Percentiles rank a stretch among this genome's conserved stretches.
Conservation (phyloP, 2,797 vertebrate genomes). For the Coregonus suidteri region DNA sequence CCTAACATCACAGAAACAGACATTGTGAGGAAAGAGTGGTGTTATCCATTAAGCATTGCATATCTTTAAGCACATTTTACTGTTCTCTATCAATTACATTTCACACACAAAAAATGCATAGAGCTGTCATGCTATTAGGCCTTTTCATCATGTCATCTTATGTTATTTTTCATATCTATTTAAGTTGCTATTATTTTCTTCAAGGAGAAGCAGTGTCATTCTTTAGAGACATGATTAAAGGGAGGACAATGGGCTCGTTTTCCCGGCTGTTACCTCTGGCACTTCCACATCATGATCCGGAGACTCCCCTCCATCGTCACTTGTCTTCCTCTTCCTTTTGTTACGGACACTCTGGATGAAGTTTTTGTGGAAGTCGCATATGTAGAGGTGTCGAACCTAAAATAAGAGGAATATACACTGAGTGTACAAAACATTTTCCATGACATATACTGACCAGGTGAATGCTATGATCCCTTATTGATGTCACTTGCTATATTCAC, state of each 20-base stretch:
- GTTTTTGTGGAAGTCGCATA: slow-evolving; percentile 99
- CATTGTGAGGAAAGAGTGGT: background rate
- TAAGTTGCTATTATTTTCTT: background rate
- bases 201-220: background rate
- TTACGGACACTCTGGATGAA: slow-evolving; percentile 98
- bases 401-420: background rate
- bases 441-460: no score
- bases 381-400: slow-evolving; percentile 95
- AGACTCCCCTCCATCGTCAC: slow-evolving; percentile 97
- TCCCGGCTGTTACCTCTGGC: slow-evolving; percentile 82
- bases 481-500: no score
- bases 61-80: background rate
- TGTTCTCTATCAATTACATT: no score
- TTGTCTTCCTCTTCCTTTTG: slow-evolving; percentile 98
- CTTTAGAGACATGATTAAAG: background rate
- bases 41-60: background rate
- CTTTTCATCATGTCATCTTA: background rate
- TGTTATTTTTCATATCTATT: background rate
- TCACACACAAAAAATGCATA: no score
- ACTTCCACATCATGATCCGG: slow-evolving; percentile 95
- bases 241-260: background rate
- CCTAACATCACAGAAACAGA: slow-evolving; percentile 68
- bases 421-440: background rate
- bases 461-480: no score
- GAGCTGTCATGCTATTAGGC: no score